These are phyloP conservation scores for Salpingus planirostris DNA, from an alignment of 2,888 invertebrate species.

Conservation along the genomic window DNA sequence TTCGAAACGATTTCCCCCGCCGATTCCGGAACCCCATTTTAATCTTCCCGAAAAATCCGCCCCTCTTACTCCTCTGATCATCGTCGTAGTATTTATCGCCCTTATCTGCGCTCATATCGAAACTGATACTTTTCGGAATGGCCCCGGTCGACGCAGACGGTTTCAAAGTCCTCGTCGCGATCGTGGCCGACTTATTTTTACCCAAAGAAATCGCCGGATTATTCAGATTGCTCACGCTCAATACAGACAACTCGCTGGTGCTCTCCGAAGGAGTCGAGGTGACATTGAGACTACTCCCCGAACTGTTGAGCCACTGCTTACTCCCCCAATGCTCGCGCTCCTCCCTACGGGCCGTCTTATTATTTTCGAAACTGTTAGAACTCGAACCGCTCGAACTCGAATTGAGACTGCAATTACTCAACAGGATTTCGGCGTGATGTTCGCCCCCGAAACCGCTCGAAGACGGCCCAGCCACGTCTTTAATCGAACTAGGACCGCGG, in stretches of 20 bases:
- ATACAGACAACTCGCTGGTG: constrained; percentile 32
- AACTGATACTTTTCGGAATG: constrained; percentile 86
- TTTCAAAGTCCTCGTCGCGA: constrained; percentile 36
- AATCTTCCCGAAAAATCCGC: constrained; percentile 65
- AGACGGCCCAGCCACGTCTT: constrained; percentile 10
- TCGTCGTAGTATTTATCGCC: constrained; percentile 53
- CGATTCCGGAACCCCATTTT: constrained; percentile 60
- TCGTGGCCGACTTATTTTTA: constrained; percentile 14
- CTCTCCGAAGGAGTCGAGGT: constrained; percentile 36
- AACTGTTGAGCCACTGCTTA: constrained; percentile 36
- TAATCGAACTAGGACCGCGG: constrained; percentile 4
- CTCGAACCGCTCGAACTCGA: constrained; percentile 46
- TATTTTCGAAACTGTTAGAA: constrained; percentile 39
- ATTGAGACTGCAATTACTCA: constrained; percentile 50
- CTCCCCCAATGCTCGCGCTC: constrained; percentile 34
- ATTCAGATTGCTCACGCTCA: constrained; percentile 26
- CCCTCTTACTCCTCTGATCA: constrained; percentile 48
- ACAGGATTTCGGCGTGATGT: constrained; percentile 32
- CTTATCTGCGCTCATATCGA: constrained; percentile 81
- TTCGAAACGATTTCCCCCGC: constrained; percentile 47
- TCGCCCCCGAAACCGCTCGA: constrained; percentile 2
- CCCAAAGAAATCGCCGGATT: constrained; percentile 16
- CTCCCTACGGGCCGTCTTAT: constrained; percentile 6
- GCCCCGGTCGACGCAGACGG: constrained; percentile 64
- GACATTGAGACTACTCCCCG: constrained; percentile 35